A percentile compares a stretch with the other conserved stretches of the same genome.
These are phyloP conservation scores for Beris morrisii DNA, from an alignment of 2,888 invertebrate species.

Conservation along the genomic window DNA sequence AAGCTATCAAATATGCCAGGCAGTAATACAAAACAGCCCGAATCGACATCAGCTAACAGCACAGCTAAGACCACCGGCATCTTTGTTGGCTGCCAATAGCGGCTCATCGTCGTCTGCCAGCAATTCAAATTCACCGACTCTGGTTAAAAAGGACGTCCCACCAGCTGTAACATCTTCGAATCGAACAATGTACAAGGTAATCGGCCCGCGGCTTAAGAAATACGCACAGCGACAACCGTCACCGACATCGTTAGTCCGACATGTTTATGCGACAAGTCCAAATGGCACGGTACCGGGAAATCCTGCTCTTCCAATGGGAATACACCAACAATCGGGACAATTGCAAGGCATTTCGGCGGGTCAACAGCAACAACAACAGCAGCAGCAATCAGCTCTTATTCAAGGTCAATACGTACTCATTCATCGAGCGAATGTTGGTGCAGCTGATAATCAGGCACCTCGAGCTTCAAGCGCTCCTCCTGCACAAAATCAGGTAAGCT, in stretches of 20 bases:
- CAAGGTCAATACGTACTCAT: constrained; percentile 81
- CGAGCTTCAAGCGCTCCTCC: constrained; percentile 86
- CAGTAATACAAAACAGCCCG: constrained; percentile 91
- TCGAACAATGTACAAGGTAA: constrained; percentile 39
- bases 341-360: constrained; percentile 38
- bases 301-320: neutral
- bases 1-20: constrained; percentile 92
- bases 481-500: constrained; percentile 60
- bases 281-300: constrained; percentile 37
- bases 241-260: constrained; percentile 65
- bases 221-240: constrained; percentile 63
- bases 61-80: constrained; percentile 85
- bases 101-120: neutral
- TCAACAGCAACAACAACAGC: constrained; percentile 32
- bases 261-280: constrained; percentile 55
- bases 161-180: constrained; percentile 43
- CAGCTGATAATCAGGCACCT: constrained; percentile 69
- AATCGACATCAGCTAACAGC: constrained; percentile 84
- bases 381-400: constrained; percentile 40
- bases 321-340: constrained; percentile 44
- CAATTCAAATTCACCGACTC: constrained; percentile 42
- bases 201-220: constrained; percentile 53
- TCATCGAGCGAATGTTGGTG: constrained; percentile 66
- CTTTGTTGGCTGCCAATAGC: constrained; percentile 60
- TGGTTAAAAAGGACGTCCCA: constrained; percentile 40